phyloP scores from a whole-genome alignment of 2,797 vertebrate species.

The Champsocephalus gunnari region DNA sequence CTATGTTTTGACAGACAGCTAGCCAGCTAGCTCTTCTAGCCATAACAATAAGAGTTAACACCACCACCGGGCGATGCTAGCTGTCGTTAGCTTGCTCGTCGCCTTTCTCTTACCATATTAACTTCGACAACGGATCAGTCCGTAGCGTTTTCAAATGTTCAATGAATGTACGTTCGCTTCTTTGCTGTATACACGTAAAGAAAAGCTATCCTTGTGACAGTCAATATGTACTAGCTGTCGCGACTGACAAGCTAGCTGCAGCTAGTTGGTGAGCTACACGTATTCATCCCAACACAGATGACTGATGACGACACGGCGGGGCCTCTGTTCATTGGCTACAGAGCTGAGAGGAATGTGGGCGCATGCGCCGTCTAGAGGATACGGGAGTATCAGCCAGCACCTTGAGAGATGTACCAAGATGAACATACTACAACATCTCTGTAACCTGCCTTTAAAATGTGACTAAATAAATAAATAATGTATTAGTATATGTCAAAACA shows the following conservation, averaged over 20 bases:
- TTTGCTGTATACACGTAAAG: neutral
- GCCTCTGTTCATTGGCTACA: constrained; percentile 64
- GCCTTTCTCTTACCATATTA: constrained; percentile 63
- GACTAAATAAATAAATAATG: neutral
- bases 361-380: neutral
- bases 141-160: neutral
- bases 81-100: constrained; percentile 53
- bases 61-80: constrained; percentile 47
- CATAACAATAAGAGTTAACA: constrained; percentile 69
- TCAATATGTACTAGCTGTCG: constrained; percentile 5
- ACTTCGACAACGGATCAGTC: constrained; percentile 18
- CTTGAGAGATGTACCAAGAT: neutral
- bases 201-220: neutral
- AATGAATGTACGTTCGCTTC: neutral
- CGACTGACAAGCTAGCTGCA: constrained; percentile 55
- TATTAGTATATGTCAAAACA: neutral
- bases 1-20: constrained; percentile 35
- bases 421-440: neutral
- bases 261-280: constrained; percentile 76
- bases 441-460: neutral
- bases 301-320: constrained; percentile 57
- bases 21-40: constrained; percentile 37
- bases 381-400: neutral
- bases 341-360: neutral
- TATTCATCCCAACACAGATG: constrained; percentile 74